Evolutionary conservation across 2,888 invertebrate genomes (phyloP).

Genomic region (Odontocolon sp.): DNA sequence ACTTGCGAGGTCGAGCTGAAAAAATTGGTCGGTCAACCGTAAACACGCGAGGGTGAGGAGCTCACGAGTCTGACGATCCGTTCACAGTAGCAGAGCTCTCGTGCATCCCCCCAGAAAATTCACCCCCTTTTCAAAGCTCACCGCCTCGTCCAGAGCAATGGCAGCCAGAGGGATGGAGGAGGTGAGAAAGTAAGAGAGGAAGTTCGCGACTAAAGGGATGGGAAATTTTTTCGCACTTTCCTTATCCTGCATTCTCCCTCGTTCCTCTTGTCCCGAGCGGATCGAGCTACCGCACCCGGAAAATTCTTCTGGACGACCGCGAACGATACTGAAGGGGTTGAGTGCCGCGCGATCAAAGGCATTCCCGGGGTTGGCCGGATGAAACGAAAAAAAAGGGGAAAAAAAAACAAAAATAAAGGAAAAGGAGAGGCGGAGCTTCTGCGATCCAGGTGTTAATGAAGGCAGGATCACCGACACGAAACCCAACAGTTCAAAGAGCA

Average conservation of each 20-base stretch:
- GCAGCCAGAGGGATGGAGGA: constrained; percentile 12
- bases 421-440: constrained; percentile 17
- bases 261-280: constrained; percentile 27
- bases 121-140: constrained; percentile 40
- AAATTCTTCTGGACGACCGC: constrained; percentile 63
- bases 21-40: constrained; percentile 35
- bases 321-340: constrained; percentile 50
- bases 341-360: constrained; percentile 24
- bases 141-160: constrained; percentile 1
- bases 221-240: neutral
- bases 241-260: constrained; percentile 13
- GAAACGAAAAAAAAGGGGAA: constrained; percentile 32
- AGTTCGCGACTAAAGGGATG: constrained; percentile 24
- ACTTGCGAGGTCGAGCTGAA: constrained; percentile 46
- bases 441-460: constrained; percentile 56
- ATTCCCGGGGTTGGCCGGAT: constrained; percentile 19
- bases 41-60: constrained; percentile 15
- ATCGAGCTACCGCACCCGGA: constrained; percentile 17
- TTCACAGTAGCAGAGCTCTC: constrained; percentile 18
- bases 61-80: constrained; percentile 18
- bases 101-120: constrained; percentile 52
- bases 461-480: constrained; percentile 22
- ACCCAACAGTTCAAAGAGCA: constrained; percentile 51
- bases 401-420: constrained; percentile 11
- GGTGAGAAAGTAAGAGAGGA: constrained; percentile 32